These are phyloP conservation scores for Idaea aversata DNA, from an alignment of 2,888 invertebrate species.

Conservation along the genomic window DNA sequence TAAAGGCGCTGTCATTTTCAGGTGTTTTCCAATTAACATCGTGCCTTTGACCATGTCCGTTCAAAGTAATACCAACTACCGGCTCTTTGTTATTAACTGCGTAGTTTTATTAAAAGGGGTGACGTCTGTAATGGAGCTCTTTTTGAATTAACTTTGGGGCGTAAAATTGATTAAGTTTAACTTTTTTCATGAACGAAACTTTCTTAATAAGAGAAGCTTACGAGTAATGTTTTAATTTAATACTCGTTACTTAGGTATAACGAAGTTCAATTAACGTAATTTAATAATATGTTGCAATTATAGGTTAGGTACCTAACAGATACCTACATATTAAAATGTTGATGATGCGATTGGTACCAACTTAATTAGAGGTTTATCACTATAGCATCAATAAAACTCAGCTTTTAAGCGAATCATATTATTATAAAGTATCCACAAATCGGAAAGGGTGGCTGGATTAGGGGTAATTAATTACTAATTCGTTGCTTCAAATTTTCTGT, in stretches of 20 bases:
- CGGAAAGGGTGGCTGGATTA: too few species aligned
- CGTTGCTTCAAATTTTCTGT: too few species aligned
- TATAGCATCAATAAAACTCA: not conserved
- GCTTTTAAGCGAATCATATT: too few species aligned
- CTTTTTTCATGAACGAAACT: not conserved
- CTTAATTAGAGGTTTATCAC: not conserved
- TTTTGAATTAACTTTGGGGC: conserved; percentile 34
- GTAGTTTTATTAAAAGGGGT: conserved; percentile 62
- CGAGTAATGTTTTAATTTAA: not conserved
- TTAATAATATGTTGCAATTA: not conserved
- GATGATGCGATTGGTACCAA: not conserved
- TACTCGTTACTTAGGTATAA: not conserved
- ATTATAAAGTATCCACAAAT: too few species aligned
- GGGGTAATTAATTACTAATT: too few species aligned
- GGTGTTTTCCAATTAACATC: conserved; percentile 78
- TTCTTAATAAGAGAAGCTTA: not conserved
- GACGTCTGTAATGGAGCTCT: conserved; percentile 51
- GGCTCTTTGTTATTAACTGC: conserved; percentile 62
- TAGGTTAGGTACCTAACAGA: not conserved
- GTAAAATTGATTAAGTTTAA: conserved; percentile 1
- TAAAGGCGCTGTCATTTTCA: conserved; percentile 78
- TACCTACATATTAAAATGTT: not conserved
- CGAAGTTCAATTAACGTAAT: not conserved
- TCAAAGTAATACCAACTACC: conserved; percentile 61
- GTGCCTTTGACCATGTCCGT: conserved; percentile 72